Evolutionary conservation across 1,140 invertebrate genomes (phyloP).

Genomic region (Calycopis cecrops): DNA sequence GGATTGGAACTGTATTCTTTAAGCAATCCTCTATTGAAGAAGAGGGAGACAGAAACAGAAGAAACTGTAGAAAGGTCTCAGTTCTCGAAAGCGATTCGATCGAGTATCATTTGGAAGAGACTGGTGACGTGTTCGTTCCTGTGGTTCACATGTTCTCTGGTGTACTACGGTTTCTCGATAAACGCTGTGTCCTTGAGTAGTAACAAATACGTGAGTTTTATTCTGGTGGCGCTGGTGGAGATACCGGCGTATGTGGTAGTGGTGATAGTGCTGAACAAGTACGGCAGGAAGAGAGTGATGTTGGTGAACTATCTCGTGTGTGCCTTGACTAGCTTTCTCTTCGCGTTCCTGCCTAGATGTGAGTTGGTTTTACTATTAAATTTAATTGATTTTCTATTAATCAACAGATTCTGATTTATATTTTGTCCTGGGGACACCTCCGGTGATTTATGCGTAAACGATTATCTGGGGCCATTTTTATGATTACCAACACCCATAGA

Average conservation of each 20-base stretch:
- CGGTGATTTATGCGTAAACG: too few species aligned
- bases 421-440: too few species aligned
- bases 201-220: slow-evolving; percentile 81
- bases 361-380: too few species aligned
- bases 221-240: slow-evolving; percentile 81
- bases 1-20: slow-evolving; percentile 75
- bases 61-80: slow-evolving; percentile 47
- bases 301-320: slow-evolving; percentile 53
- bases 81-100: slow-evolving; percentile 66
- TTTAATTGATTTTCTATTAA: too few species aligned
- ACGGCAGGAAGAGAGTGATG: slow-evolving; percentile 77
- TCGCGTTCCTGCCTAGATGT: slow-evolving; percentile 68
- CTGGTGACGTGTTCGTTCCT: slow-evolving; percentile 81
- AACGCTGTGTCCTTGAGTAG: slow-evolving; percentile 86
- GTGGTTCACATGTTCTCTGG: slow-evolving; percentile 84
- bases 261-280: slow-evolving; percentile 78
- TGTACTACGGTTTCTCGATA: slow-evolving; percentile 90
- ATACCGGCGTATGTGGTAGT: slow-evolving; percentile 83
- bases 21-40: slow-evolving; percentile 57
- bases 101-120: slow-evolving; percentile 78
- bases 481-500: too few species aligned
- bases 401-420: too few species aligned
- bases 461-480: too few species aligned
- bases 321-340: slow-evolving; percentile 57
- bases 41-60: slow-evolving; percentile 35